These are phyloP conservation scores for Lontra canadensis DNA, from an alignment of 2,113 vertebrate genomes.

Conservation along the genomic window DNA sequence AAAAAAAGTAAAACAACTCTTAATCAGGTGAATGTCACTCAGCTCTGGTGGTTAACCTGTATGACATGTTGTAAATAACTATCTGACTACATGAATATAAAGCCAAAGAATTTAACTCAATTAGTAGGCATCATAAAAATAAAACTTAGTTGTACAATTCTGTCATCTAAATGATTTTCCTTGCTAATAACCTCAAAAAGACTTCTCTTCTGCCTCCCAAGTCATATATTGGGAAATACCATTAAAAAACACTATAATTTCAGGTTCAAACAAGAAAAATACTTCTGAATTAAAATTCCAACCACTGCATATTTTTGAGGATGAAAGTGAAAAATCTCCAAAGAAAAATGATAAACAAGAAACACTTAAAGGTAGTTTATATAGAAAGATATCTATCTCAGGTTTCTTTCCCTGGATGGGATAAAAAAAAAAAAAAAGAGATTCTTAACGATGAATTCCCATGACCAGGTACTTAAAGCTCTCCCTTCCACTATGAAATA, in stretches of 20 bases:
- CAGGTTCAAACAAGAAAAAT: slow-evolving; percentile 23
- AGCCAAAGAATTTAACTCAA: background rate
- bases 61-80: slow-evolving; percentile 14
- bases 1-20: background rate
- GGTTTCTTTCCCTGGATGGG: background rate
- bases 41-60: background rate
- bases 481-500: background rate
- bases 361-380: background rate
- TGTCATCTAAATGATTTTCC: background rate
- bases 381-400: background rate
- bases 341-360: background rate
- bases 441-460: slow-evolving; percentile 22
- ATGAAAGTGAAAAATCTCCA: slow-evolving; percentile 45
- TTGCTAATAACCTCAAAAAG: slow-evolving; percentile 1
- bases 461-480: background rate
- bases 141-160: background rate
- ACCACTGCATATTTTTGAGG: background rate
- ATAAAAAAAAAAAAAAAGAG: background rate
- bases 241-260: background rate
- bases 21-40: background rate
- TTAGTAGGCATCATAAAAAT: background rate
- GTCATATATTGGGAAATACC: background rate
- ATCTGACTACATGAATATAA: background rate
- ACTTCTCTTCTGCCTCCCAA: background rate
- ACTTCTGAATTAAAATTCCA: slow-evolving; percentile 8